phyloP scores from a whole-genome alignment of 2,888 invertebrate genomes.

The Cosmopolites sordidus region DNA sequence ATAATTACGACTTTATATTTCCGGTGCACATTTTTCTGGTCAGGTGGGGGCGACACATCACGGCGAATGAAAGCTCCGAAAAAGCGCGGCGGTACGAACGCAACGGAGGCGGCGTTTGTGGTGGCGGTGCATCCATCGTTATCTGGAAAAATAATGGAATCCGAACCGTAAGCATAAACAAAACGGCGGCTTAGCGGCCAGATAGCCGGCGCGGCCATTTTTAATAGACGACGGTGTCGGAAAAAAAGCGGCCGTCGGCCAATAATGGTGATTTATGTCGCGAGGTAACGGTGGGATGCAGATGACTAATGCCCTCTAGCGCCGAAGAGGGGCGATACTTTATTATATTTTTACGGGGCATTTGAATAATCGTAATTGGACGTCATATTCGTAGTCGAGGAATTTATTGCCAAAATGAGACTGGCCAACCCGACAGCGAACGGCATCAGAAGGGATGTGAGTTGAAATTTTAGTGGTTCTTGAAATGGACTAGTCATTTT shows the following conservation, averaged over 20 bases:
- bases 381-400: conserved; percentile 30
- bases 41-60: conserved; percentile 2
- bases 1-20: background rate
- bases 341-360: conserved; percentile 47
- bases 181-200: conserved; percentile 43
- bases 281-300: conserved; percentile 53
- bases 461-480: too few species aligned
- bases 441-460: too few species aligned
- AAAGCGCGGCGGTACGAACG: too few species aligned
- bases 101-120: too few species aligned
- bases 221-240: conserved; percentile 25
- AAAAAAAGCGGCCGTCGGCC: conserved; percentile 43
- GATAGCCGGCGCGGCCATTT: conserved; percentile 33
- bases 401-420: conserved; percentile 17
- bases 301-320: conserved; percentile 54
- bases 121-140: conserved; percentile 28
- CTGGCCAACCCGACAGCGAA: too few species aligned
- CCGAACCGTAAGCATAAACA: conserved; percentile 43
- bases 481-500: too few species aligned
- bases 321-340: conserved; percentile 46
- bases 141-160: conserved; percentile 41
- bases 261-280: conserved; percentile 60
- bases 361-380: conserved; percentile 39
- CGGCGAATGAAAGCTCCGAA: background rate
- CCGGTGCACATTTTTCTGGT: background rate